A percentile compares a stretch with the other conserved stretches of the same genome.
Conservation (phyloP, 2,113 vertebrate genomes). For the Charadrius vociferus region DNA sequence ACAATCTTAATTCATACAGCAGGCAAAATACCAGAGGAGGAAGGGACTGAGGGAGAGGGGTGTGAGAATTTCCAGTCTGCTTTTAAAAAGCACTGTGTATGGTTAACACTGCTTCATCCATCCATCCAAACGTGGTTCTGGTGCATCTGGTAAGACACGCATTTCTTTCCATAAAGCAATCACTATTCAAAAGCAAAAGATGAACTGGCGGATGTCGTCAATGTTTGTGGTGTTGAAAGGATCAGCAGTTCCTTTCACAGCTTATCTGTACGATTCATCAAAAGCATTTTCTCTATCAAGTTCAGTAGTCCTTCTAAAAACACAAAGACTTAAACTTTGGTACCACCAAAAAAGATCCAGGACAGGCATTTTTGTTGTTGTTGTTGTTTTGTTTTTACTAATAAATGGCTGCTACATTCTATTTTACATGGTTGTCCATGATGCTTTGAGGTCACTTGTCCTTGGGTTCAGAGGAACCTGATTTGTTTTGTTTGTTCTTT, state of each 20-base stretch:
- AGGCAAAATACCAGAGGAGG: constrained; percentile 79
- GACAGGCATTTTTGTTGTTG: constrained; percentile 49
- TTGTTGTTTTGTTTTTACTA: constrained; percentile 67
- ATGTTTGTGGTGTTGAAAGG: not conserved
- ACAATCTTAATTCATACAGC: constrained; percentile 84
- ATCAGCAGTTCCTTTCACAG: not conserved
- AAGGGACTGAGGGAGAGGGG: not conserved
- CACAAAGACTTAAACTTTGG: constrained; percentile 81
- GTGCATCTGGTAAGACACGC: constrained; percentile 6
- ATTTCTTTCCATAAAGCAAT: constrained; percentile 29
- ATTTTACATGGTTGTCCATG: constrained; percentile 79
- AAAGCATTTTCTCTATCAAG: constrained; percentile 59
- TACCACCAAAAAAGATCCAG: constrained; percentile 77
- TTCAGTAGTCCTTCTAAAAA: constrained; percentile 72
- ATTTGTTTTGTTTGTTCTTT: constrained; percentile 50
- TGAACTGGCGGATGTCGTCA: constrained; percentile 6
- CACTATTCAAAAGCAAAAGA: constrained; percentile 54
- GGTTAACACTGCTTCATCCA: constrained; percentile 44
- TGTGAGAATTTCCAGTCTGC: constrained; percentile 59
- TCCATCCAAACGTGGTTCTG: not conserved
- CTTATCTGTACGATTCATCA: constrained; percentile 4
- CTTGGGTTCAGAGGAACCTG: constrained; percentile 71
- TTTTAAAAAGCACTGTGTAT: constrained; percentile 68
- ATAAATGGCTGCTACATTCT: constrained; percentile 77
- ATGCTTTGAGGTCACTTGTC: constrained; percentile 79